phyloP scores from a whole-genome alignment of 2,888 invertebrate genomes.

The Euzophera pinguis region DNA sequence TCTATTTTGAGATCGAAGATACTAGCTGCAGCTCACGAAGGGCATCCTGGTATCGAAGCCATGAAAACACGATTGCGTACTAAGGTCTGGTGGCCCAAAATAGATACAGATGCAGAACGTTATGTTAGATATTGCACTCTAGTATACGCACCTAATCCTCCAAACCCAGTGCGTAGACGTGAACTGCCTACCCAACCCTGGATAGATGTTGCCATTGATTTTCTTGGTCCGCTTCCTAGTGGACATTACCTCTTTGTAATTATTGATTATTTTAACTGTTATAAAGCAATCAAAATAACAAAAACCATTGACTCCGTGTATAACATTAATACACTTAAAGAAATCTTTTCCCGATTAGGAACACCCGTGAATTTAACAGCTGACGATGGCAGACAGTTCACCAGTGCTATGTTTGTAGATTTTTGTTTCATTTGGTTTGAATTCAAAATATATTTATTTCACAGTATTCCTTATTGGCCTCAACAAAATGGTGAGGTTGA shows the following conservation, averaged over 20 bases:
- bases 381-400: slow-evolving; percentile 24
- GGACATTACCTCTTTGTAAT: slow-evolving; percentile 7
- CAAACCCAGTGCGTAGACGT: slow-evolving; percentile 13
- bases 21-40: slow-evolving; percentile 27
- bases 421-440: slow-evolving; percentile 23
- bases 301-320: slow-evolving; percentile 4
- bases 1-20: not conserved
- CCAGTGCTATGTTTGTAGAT: slow-evolving; percentile 16
- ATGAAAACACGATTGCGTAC: slow-evolving; percentile 20
- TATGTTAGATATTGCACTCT: slow-evolving; percentile 17
- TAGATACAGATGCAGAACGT: slow-evolving; percentile 16
- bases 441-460: slow-evolving; percentile 10
- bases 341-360: slow-evolving; percentile 18
- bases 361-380: slow-evolving; percentile 19
- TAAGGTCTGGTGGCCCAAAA: slow-evolving; percentile 21
- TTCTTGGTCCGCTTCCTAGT: slow-evolving; percentile 22
- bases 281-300: slow-evolving; percentile 17
- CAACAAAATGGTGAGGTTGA: slow-evolving; percentile 21
- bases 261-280: slow-evolving; percentile 12
- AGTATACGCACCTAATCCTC: slow-evolving; percentile 16
- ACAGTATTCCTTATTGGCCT: slow-evolving; percentile 20
- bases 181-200: slow-evolving; percentile 13
- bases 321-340: slow-evolving; percentile 17
- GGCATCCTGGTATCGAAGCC: slow-evolving; percentile 29
- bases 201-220: slow-evolving; percentile 16